Percentiles rank a stretch among this genome's conserved stretches.
phyloP scores from a whole-genome alignment of 1,140 invertebrate genomes.

The Gonatopus flavifemur region DNA sequence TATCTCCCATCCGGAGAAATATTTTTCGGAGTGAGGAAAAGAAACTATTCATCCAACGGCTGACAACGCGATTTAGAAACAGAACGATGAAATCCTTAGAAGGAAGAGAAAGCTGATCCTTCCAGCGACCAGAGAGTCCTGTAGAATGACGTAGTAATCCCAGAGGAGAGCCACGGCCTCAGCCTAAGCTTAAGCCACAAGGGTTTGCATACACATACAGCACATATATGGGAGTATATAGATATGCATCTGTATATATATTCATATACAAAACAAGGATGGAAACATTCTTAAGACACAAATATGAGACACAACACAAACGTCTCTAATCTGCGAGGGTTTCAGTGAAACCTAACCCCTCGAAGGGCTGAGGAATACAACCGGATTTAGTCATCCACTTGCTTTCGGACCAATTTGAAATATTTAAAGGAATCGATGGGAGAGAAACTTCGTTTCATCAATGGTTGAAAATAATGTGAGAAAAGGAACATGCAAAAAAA shows the following conservation, averaged over 20 bases:
- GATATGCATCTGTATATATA: not conserved
- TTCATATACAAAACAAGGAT: constrained; percentile 14
- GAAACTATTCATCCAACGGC: constrained; percentile 19
- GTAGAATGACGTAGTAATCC: constrained; percentile 43
- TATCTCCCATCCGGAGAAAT: too few species aligned
- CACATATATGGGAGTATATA: constrained; percentile 28
- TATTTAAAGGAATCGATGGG: constrained; percentile 32
- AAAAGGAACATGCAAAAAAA: too few species aligned
- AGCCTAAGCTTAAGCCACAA: constrained; percentile 41
- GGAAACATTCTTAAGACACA: constrained; percentile 35
- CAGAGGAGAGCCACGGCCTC: constrained; percentile 37
- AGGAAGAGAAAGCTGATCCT: constrained; percentile 41
- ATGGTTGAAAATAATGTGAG: too few species aligned
- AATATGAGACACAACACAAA: constrained; percentile 6
- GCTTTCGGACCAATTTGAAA: constrained; percentile 30
- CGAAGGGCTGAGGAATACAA: constrained; percentile 28
- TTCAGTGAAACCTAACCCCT: constrained; percentile 27
- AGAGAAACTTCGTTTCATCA: too few species aligned
- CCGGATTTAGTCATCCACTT: constrained; percentile 34
- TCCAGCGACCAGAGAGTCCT: constrained; percentile 41
- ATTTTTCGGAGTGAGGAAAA: too few species aligned
- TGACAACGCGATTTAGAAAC: constrained; percentile 40
- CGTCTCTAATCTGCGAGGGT: constrained; percentile 9
- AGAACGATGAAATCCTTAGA: constrained; percentile 35
- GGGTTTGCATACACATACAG: constrained; percentile 38